Base-by-base conservation (phyloP, 2,888 invertebrate species). In the Mayetiola destructor region DNA sequence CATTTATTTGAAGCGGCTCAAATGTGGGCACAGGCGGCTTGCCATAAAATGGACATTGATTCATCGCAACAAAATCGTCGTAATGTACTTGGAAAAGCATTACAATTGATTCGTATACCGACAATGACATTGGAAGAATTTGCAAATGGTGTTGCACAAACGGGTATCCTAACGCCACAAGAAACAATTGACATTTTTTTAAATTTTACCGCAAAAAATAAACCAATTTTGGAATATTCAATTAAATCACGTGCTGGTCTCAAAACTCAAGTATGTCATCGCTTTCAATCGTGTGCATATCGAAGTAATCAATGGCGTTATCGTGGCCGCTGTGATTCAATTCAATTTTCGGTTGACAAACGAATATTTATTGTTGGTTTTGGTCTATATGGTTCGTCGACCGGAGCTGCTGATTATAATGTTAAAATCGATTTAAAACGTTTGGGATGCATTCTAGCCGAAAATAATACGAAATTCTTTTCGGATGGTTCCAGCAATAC, bases 281-380 rank as follows among this genome's bases (percentile, higher is more conserved):
- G 95, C 69, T 96, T 96, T 70, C 92, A 93, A 72, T 94, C 94
- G 10, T 93, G 93, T 66, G 95, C 95, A 4, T 95, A 94, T 72
- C 81, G 95, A 64, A 91, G 91, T 66, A 96, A 95, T 68, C 95
- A 96, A 70, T 96, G 96, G 95, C 81, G 95, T 57, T 96, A 96
- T 70, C 79, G 96, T 63, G 95, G 95, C 1, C 81, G 95, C 57
- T 94, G 94, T 69, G 96, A 96, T 70, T 92, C 92, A 59, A 95
- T 96, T 69, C 94, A 95, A 69, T 96, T 96, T 74, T 90, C 89
- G 62, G 94, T 94, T 1, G 95, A 96, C 72, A 85, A 90, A 61
- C 80, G 95, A 64, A 92, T 96, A 67, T 96, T 95, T 69, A 88
- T 96, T 56, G 91, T 94, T 56, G 95, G 95, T 42, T 92, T 94